Percentiles rank a stretch among this genome's conserved stretches.
Evolutionary conservation across 2,113 vertebrate genomes (phyloP).

Genomic region (Limanda limanda): DNA sequence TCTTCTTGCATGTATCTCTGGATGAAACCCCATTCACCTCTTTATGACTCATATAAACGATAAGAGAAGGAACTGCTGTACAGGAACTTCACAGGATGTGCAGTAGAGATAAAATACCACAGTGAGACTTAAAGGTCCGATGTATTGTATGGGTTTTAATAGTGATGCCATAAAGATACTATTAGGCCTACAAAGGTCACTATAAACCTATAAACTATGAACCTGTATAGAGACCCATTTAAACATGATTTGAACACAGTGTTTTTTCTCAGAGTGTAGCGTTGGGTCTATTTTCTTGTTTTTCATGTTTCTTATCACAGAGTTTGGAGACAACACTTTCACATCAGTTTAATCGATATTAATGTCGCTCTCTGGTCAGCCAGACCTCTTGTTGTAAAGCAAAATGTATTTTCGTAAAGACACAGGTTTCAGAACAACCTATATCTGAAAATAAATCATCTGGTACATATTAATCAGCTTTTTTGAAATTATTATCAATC

Average conservation of each 20-base stretch:
- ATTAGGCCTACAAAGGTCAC: slow-evolving; percentile 9
- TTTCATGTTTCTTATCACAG: too few species aligned
- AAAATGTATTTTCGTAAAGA: neutral
- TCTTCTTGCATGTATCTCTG: neutral
- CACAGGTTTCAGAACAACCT: too few species aligned
- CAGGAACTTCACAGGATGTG: neutral
- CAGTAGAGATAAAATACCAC: neutral
- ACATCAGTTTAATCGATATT: neutral
- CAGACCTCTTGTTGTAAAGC: neutral
- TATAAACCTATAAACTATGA: slow-evolving; percentile 11
- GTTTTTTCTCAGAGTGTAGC: neutral
- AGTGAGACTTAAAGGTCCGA: neutral
- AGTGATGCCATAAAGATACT: slow-evolving; percentile 13
- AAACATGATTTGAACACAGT: slow-evolving; percentile 4
- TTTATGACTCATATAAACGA: slow-evolving; percentile 22
- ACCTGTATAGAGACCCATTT: slow-evolving; percentile 4
- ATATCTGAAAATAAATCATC: too few species aligned
- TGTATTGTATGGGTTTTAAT: slow-evolving; percentile 3
- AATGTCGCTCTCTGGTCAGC: too few species aligned
- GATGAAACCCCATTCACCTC: slow-evolving; percentile 1
- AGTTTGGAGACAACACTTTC: neutral
- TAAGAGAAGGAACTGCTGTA: slow-evolving; percentile 1
- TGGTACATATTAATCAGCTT: too few species aligned
- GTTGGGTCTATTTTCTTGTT: slow-evolving; percentile 6
- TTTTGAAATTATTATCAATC: neutral